A percentile compares a stretch with the other conserved stretches of the same genome.
These are phyloP conservation scores for Cephus pulcher DNA, from an alignment of 2,888 invertebrate species.

Conservation along the genomic window DNA sequence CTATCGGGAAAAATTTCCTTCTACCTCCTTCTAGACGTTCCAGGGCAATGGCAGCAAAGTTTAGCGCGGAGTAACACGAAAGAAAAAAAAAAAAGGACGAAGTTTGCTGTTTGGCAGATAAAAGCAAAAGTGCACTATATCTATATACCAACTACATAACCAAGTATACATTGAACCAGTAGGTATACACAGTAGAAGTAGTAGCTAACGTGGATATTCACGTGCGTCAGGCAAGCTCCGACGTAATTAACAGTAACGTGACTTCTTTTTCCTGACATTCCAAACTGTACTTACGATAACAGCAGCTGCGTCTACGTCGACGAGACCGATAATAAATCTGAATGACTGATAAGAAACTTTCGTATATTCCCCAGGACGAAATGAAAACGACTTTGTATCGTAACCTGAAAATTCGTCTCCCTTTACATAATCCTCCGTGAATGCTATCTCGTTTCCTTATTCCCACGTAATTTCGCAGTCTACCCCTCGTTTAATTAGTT, in stretches of 20 bases:
- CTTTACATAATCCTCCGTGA: neutral
- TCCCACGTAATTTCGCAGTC: neutral
- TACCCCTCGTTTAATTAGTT: neutral
- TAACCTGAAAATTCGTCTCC: neutral
- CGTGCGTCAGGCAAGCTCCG: neutral
- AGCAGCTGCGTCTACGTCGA: conserved; percentile 24
- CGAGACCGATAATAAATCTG: conserved; percentile 6
- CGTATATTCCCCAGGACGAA: no score
- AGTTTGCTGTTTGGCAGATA: neutral
- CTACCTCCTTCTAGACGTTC: neutral
- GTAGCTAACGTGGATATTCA: neutral
- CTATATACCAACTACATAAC: neutral
- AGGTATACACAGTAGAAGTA: neutral
- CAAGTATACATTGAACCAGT: neutral
- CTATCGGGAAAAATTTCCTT: conserved; percentile 12
- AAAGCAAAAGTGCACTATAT: neutral
- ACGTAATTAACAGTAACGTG: conserved; percentile 10
- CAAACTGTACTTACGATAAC: conserved; percentile 44
- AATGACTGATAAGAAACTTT: neutral
- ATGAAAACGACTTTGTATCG: neutral
- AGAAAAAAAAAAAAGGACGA: neutral
- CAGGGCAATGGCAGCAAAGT: neutral
- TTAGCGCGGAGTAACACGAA: neutral
- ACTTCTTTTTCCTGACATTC: conserved; percentile 33
- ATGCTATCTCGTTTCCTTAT: neutral